A percentile compares a stretch with the other conserved stretches of the same genome.
phyloP scores from a whole-genome alignment of 2,113 vertebrate genomes.

The Rhynchomys soricoides region DNA sequence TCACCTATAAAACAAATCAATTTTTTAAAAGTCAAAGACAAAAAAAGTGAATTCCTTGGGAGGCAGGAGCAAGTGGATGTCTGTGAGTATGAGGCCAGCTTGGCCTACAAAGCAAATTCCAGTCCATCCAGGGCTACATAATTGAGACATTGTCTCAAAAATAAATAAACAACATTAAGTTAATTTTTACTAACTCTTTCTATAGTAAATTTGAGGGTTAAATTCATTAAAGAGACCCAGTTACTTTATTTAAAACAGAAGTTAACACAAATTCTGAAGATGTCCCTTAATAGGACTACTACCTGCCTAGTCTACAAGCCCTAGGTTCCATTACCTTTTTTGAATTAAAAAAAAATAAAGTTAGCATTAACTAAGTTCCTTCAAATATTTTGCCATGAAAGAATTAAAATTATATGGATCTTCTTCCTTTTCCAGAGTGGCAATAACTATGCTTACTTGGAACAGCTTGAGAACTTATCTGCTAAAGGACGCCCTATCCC shows the following conservation, averaged over 20 bases:
- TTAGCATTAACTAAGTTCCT: background rate
- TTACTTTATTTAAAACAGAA: background rate
- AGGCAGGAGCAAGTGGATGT: background rate
- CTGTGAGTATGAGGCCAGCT: background rate
- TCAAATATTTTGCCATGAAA: background rate
- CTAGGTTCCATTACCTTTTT: background rate
- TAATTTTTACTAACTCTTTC: background rate
- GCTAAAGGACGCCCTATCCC: slow-evolving; percentile 96
- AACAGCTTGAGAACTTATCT: slow-evolving; percentile 95
- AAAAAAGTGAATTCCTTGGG: background rate
- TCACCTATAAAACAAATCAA: too few species aligned
- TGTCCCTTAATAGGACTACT: background rate
- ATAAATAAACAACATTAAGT: background rate
- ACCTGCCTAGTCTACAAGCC: background rate
- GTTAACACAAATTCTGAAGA: background rate
- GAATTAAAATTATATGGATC: slow-evolving; percentile 16
- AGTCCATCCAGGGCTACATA: too few species aligned
- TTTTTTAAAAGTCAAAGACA: background rate
- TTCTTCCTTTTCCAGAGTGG: slow-evolving; percentile 88
- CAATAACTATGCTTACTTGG: slow-evolving; percentile 94
- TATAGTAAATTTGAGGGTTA: background rate
- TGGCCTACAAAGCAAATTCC: too few species aligned
- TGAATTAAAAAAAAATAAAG: background rate
- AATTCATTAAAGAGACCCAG: background rate
- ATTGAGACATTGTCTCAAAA: background rate